Evolutionary conservation across 2,113 vertebrate species (phyloP), one percentile per base, ranked within the genome.

Genomic region (Corythornis vintsioides): DNA sequence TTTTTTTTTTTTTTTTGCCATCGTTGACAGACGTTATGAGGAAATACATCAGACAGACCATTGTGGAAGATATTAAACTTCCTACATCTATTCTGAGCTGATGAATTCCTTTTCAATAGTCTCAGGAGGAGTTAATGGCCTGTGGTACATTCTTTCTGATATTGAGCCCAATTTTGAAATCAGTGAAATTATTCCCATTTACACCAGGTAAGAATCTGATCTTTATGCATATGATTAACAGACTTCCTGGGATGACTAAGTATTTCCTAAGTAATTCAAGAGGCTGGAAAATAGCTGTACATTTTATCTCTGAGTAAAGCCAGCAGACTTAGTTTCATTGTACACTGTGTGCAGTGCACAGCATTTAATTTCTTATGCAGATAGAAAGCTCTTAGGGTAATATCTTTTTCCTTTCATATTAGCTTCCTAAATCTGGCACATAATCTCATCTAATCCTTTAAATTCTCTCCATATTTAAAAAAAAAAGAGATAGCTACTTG

Each of bases 11-110:
- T 73, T 76, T 75, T 85, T 83, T 86, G 45, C 57, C 13, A 16
- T 89, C 0, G 2, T 47, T 86, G 93, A 92, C 65, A 96, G 80
- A 26, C 40, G 84, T 92, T 84, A 72, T 87, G 86, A 89, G 73
- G 66, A 95, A 95, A 89, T 87, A 88, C 50, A 93, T 94, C 88
- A 90, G 57, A 95, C 0, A 0, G 73, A 93, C 86, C 7, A 2
- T 63, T 78, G 74, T 86, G 70, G 67, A 84, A 93, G 22, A 61
- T 76, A 93, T 79, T 90, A 79, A 95, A 66, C 81, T 90, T 93
- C 90, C 92, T 79, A 76, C 66, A 87, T 82, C 28, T 85, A 90
- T 95, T 89, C 66, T 73, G 74, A 84, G 82, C 77, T 75, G 77
- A 93, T 79, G 16, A 73, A 93, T 64, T 90, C 35, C 53, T 86